phyloP scores from a whole-genome alignment of 2,113 vertebrate genomes.

The Coptodon bakossiorum region DNA sequence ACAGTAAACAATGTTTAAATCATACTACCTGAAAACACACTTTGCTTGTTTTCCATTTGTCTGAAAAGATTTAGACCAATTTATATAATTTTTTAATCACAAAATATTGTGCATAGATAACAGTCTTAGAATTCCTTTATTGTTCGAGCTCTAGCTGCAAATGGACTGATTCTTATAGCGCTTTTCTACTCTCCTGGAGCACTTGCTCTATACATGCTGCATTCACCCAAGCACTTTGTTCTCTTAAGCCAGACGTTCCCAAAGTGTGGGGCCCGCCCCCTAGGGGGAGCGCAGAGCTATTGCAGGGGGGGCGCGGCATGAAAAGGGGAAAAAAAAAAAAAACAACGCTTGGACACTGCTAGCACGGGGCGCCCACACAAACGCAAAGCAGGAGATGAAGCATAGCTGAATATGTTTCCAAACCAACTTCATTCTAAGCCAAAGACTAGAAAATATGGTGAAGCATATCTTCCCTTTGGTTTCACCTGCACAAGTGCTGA shows the following conservation, averaged over 20 bases:
- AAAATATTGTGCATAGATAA: background rate
- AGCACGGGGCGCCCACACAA: too few species aligned
- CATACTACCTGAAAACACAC: background rate
- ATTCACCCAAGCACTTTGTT: background rate
- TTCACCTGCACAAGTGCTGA: too few species aligned
- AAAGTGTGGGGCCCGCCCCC: too few species aligned
- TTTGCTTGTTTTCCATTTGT: background rate
- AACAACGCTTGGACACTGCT: too few species aligned
- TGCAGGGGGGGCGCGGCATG: too few species aligned
- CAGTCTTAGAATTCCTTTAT: background rate
- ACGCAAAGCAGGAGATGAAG: too few species aligned
- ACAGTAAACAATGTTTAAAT: background rate
- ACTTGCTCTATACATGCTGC: background rate
- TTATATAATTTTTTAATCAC: background rate
- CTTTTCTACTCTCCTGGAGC: background rate
- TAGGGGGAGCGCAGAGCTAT: too few species aligned
- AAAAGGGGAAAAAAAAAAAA: too few species aligned
- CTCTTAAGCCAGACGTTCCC: background rate
- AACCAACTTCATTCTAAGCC: too few species aligned
- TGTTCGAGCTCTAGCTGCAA: background rate
- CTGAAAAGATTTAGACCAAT: background rate
- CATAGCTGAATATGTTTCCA: too few species aligned
- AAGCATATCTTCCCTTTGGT: too few species aligned
- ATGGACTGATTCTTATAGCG: background rate
- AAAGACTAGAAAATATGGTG: too few species aligned